Evolutionary conservation across 2,888 invertebrate genomes (phyloP), one percentile per base, ranked within the genome.

Genomic region (Carpatolechia fugitivella): DNA sequence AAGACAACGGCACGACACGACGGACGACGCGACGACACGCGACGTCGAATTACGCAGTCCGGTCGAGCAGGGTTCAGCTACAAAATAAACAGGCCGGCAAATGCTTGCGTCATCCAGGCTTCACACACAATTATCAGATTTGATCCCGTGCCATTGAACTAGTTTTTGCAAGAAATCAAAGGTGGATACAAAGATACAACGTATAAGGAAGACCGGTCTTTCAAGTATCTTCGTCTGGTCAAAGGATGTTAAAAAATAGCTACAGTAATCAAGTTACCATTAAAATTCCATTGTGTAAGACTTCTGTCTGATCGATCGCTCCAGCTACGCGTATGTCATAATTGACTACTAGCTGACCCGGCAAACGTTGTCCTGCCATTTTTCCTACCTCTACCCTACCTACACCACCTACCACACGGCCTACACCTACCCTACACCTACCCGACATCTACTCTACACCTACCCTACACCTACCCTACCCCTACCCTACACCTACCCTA

Each of bases 101-200:
- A 35, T 40, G 51, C 46, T 54, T 52, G 54, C 54, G 48, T 52
- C 54, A 54, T 40, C 46, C 52, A 36, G 55, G 57, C 54, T 55
- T 54, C 52, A 55, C 57, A 54, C 57, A 54, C 54, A 52, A 55
- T 55, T 57, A 52, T 50, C 33, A n/a, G n/a, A n/a, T n/a, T n/a
- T 30, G 38, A 31, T 30, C 52, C 57, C 53, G 24, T 52, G 52
- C 54, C 57, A 55, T 54, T 56, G 54, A 54, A 56, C 54, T 20
- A 52, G 16, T 46, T 52, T 52, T 52, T 41, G 36, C 24, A 10
- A 29, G 8, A n/a, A 20, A 49, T 24, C 38, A 7, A 13, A 50
- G 29, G 35, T 35, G 24, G 24, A 44, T 20, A 29, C 4, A 11
- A n/a, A 20, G 10, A 11, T 24, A 18, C 24, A 16, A 18, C 2